A percentile compares a stretch with the other conserved stretches of the same genome.
Evolutionary conservation across 2,888 invertebrate genomes (phyloP).

Genomic region (Cetonia aurata): DNA sequence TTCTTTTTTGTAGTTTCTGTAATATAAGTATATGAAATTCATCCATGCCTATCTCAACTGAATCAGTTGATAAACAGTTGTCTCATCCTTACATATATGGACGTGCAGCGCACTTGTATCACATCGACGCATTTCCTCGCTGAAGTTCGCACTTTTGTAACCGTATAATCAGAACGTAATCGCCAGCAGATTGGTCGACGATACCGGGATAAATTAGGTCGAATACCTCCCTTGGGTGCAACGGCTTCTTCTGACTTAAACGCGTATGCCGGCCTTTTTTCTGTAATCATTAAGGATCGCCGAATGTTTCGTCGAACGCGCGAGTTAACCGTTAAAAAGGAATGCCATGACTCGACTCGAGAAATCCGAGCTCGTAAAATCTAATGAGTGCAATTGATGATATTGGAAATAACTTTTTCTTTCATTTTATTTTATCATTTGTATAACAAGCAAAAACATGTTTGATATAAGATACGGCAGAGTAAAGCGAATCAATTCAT

Average conservation of each 20-base stretch:
- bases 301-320: slow-evolving; percentile 42
- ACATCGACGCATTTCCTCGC: slow-evolving; percentile 4
- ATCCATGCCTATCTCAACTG: no score
- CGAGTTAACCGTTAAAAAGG: slow-evolving; percentile 18
- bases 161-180: slow-evolving; percentile 11
- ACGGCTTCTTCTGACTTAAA: slow-evolving; percentile 35
- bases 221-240: slow-evolving; percentile 49
- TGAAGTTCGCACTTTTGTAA: slow-evolving; percentile 6
- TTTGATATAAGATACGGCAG: no score
- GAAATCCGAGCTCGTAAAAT: slow-evolving; percentile 22
- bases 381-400: slow-evolving; percentile 11
- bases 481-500: no score
- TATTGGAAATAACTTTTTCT: no score
- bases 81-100: no score
- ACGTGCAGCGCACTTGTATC: slow-evolving; percentile 6
- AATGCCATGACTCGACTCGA: neutral
- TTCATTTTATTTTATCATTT: no score
- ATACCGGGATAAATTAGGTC: slow-evolving; percentile 49
- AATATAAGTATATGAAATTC: no score
- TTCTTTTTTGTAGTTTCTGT: no score
- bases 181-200: slow-evolving; percentile 14
- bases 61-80: no score
- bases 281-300: slow-evolving; percentile 48
- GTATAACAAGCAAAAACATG: no score
- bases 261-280: slow-evolving; percentile 27